Evolutionary conservation across 2,113 vertebrate genomes (phyloP).

Genomic region (Mormoops blainvillei): DNA sequence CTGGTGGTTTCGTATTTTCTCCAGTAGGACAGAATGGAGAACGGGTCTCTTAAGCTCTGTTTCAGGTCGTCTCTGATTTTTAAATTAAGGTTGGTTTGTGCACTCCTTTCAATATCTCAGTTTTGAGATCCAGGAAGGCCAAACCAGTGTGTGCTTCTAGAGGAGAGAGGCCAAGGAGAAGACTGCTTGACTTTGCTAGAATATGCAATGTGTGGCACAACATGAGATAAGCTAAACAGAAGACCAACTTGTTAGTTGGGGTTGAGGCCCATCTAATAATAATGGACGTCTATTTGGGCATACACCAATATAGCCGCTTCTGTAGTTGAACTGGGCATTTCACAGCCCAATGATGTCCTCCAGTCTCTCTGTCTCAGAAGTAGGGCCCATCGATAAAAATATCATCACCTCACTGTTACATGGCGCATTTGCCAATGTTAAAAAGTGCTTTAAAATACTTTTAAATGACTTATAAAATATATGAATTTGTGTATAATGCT

Average conservation of each 20-base stretch:
- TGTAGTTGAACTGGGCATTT: neutral
- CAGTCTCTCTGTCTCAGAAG: neutral
- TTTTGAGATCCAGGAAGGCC: neutral
- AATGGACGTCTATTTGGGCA: neutral
- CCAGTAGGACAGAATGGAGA: neutral
- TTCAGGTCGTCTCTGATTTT: neutral
- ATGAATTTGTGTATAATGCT: neutral
- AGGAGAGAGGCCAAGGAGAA: neutral
- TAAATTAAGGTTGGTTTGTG: neutral
- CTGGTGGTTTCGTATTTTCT: neutral
- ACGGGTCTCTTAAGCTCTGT: neutral
- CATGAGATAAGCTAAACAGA: neutral
- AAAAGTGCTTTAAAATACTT: neutral
- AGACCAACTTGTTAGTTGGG: neutral
- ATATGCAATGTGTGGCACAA: neutral
- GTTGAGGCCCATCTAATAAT: neutral
- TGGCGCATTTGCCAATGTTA: neutral
- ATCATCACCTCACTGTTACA: neutral
- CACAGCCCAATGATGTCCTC: neutral
- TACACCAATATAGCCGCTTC: neutral
- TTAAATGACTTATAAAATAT: neutral
- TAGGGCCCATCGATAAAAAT: neutral
- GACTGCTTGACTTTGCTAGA: neutral
- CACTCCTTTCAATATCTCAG: neutral
- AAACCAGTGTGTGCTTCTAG: neutral